Conservation (phyloP, 2,888 invertebrate species). For the Neoascia interrupta region DNA sequence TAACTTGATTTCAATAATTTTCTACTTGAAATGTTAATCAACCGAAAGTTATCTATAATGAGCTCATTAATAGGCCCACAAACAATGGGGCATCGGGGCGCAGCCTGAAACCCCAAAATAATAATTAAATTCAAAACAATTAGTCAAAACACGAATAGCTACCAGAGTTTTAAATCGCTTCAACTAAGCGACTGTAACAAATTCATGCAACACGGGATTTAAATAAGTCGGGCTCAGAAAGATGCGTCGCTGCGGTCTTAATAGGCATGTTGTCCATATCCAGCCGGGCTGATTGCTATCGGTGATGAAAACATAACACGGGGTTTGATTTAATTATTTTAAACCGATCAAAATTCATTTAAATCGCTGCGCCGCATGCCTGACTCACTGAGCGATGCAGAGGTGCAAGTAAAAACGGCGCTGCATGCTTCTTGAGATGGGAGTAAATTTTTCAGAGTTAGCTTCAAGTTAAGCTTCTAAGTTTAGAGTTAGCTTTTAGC, state of each 20-base stretch:
- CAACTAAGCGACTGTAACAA: slow-evolving; percentile 19
- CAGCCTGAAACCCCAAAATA: slow-evolving; percentile 29
- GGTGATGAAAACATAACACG: slow-evolving; percentile 32
- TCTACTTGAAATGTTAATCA: slow-evolving; percentile 61
- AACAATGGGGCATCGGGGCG: slow-evolving; percentile 10
- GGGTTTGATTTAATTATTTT: no score
- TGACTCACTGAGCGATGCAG: no score
- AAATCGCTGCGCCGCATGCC: no score
- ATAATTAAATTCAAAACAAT: slow-evolving; percentile 61
- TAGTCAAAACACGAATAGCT: slow-evolving; percentile 59
- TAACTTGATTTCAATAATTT: slow-evolving; percentile 63
- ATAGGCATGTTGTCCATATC: not conserved
- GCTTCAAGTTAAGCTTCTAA: no score
- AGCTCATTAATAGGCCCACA: slow-evolving; percentile 46
- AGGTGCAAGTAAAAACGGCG: no score
- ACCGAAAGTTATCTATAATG: slow-evolving; percentile 45
- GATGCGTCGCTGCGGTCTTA: not conserved
- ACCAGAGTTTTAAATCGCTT: slow-evolving; percentile 37
- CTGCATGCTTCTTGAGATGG: no score
- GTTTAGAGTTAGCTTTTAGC: no score
- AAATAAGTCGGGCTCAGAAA: slow-evolving; percentile 14
- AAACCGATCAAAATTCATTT: no score
- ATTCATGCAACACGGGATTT: slow-evolving; percentile 29
- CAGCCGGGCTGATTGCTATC: slow-evolving; percentile 30
- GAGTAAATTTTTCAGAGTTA: no score